A percentile compares a stretch with the other conserved stretches of the same genome.
These are phyloP conservation scores for Thelaira solivaga DNA, from an alignment of 2,888 invertebrate species.

Conservation along the genomic window DNA sequence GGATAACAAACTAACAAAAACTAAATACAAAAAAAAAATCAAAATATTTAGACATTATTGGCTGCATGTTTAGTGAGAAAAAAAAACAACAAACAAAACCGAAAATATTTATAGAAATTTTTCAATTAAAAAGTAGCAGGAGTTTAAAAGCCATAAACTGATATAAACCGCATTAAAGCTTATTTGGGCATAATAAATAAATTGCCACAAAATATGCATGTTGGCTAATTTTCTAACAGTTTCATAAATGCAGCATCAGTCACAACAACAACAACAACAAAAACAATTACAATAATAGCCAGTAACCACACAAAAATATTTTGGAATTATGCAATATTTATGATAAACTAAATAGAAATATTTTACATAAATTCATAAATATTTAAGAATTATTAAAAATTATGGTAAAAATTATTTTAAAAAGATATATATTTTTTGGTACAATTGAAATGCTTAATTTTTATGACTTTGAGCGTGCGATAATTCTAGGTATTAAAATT, in stretches of 20 bases:
- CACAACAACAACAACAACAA: background rate
- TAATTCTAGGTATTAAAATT: no score
- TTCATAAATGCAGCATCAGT: background rate
- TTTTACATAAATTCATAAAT: constrained; percentile 1
- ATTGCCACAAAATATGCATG: constrained; percentile 43
- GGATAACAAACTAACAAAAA: background rate
- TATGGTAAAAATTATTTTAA: no score
- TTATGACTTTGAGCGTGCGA: no score
- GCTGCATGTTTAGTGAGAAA: background rate
- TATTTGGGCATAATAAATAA: constrained; percentile 55
- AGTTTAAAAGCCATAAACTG: constrained; percentile 51
- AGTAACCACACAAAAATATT: constrained; percentile 9
- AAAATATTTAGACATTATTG: constrained; percentile 40
- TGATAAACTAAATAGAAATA: constrained; percentile 9
- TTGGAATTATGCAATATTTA: constrained; percentile 39
- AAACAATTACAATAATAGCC: constrained; percentile 2
- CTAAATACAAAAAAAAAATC: background rate
- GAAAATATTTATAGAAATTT: background rate
- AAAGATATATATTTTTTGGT: no score
- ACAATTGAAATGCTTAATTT: no score
- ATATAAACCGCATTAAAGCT: constrained; percentile 47
- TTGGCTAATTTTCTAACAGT: constrained; percentile 37
- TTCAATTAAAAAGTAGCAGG: constrained; percentile 24
- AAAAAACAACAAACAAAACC: no score
- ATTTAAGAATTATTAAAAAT: background rate